A percentile compares a stretch with the other conserved stretches of the same genome.
Conservation (phyloP, 2,797 vertebrate genomes). For the Enteromius radiatus region DNA sequence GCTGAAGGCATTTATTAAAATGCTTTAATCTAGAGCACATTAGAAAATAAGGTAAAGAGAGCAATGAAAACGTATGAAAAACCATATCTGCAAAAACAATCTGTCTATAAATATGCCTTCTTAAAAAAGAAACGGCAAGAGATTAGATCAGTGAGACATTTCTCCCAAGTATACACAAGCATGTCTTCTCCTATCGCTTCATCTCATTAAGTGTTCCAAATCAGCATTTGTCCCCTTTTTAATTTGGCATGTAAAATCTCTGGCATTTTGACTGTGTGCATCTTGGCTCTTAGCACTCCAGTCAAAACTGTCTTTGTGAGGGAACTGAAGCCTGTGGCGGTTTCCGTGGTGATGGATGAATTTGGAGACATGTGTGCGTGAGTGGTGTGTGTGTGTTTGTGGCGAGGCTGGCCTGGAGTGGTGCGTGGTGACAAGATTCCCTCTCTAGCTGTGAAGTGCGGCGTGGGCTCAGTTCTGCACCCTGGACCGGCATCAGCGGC, state of each 20-base stretch:
- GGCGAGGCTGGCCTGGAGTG: conserved; percentile 50
- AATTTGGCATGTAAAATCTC: conserved; percentile 78
- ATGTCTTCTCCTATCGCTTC: conserved; percentile 65
- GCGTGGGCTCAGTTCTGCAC: conserved; percentile 60
- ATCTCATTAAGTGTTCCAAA: conserved; percentile 76
- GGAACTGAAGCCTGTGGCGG: conserved; percentile 80
- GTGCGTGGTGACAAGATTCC: conserved; percentile 70
- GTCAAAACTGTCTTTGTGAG: conserved; percentile 82
- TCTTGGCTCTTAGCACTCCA: conserved; percentile 80
- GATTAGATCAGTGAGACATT: conserved; percentile 45
- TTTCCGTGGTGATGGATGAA: conserved; percentile 83
- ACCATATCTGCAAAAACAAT: conserved; percentile 11
- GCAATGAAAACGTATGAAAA: conserved; percentile 13
- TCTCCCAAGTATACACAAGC: conserved; percentile 38
- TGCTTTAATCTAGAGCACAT: neutral
- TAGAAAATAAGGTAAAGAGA: neutral
- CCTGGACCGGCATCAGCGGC: conserved; percentile 48
- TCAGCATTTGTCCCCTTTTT: conserved; percentile 73
- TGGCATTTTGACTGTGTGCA: conserved; percentile 82
- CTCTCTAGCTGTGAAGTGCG: conserved; percentile 70
- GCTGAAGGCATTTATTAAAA: neutral
- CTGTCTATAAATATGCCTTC: conserved; percentile 18
- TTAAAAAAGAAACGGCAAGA: conserved; percentile 9
- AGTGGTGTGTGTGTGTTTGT: conserved; percentile 46
- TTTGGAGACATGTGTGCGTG: conserved; percentile 76